Evolutionary conservation across 2,113 vertebrate species (phyloP).

Genomic region (Psammodynastes pulverulentus): DNA sequence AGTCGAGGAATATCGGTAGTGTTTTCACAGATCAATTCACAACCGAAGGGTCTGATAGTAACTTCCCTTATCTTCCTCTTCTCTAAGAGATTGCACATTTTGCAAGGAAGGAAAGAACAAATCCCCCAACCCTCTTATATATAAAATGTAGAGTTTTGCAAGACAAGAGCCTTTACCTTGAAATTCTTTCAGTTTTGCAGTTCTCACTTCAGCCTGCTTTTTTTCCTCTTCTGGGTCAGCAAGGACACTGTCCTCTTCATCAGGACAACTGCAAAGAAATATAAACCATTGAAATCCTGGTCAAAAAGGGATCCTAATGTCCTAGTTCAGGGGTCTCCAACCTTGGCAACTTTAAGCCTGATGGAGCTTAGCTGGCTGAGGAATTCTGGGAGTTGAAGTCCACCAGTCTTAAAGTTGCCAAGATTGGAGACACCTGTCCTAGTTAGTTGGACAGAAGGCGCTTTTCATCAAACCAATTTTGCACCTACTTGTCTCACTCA

Average conservation of each 20-base stretch:
- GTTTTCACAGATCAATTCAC: neutral
- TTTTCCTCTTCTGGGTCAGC: slow-evolving; percentile 81
- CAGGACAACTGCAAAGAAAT: slow-evolving; percentile 77
- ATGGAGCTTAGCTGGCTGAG: no score
- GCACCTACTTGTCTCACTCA: neutral
- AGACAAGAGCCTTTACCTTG: slow-evolving; percentile 75
- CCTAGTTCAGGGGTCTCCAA: no score
- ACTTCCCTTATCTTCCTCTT: neutral
- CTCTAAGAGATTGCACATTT: neutral
- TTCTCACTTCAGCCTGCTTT: slow-evolving; percentile 63
- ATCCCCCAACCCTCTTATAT: neutral
- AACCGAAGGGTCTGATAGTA: neutral
- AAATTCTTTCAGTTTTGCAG: slow-evolving; percentile 78
- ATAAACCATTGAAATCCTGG: neutral
- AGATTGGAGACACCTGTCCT: no score
- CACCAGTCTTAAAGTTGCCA: no score
- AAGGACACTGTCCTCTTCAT: slow-evolving; percentile 78
- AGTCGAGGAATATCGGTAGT: neutral
- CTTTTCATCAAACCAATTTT: neutral
- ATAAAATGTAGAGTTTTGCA: rapidly evolving
- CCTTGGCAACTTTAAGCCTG: no score
- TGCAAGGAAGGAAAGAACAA: neutral
- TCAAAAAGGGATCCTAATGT: neutral
- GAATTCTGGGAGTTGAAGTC: no score
- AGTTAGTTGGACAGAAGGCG: neutral